Base-by-base conservation (phyloP, 2,113 vertebrate species). In the Mustelus asterias region DNA sequence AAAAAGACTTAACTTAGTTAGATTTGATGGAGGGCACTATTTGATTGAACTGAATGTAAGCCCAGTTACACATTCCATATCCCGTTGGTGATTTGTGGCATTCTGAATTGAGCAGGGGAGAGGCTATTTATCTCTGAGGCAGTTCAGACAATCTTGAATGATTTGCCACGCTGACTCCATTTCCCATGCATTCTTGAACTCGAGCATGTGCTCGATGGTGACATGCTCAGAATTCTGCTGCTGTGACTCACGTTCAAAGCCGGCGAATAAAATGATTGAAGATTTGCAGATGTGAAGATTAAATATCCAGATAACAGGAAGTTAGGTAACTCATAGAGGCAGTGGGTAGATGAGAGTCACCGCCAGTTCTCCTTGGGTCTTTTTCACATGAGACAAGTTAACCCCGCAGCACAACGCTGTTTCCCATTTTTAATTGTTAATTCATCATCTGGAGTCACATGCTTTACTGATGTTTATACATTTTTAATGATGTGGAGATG, bases 121-220 rank as follows among this genome's bases (percentile, higher is more conserved):
- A 41, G 63, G 20, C 65, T 37, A 65, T 94, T 67, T 41, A 69
- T 94, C 63, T 65, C 41, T 48, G 13, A 54, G 94, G 67, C 69
- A 33, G 67, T 8, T 48, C 67, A 48, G 94, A 72, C 69, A 95
- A 54, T 95, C 94, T 72, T 72, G 54, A 18, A 54, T 29, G 44
- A 54, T 76, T 26, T 67, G 37, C 65, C 9, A 37, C 41, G 37
- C 24, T 65, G 22, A 22, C 20, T 69, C 44, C 69, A 72, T 72
- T 72, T 72, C 94, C 41, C 94, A 29, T 95, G 67, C 37, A 95
- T 95, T n/a, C 94, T 76, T 95, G 44, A 95, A 95, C 41, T 48
- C 72, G 48, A 44, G 24, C 44, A 10, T 29, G 24, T 33, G 41
- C 37, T 48, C 14, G 67, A 95, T 0, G 13, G 10, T 9, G 26